These are phyloP conservation scores for Bufo gargarizans DNA, from an alignment of 2,113 vertebrate genomes.

Conservation along the genomic window DNA sequence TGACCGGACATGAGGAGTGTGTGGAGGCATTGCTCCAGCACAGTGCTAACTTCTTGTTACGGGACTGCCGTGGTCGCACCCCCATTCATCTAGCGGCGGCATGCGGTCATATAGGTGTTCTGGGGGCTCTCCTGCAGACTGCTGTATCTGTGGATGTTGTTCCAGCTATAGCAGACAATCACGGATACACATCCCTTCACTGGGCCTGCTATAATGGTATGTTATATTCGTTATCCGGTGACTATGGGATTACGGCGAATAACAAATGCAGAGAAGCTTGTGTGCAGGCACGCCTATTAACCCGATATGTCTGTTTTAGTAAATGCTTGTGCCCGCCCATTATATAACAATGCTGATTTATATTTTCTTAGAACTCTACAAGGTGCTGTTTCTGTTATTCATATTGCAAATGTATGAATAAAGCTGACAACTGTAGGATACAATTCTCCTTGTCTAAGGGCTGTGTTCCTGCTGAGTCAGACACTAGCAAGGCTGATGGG, in stretches of 20 bases:
- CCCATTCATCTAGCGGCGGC: slow-evolving; percentile 94
- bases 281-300: background rate
- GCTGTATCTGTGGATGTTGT: slow-evolving; percentile 80
- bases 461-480: too few relatives aligned
- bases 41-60: slow-evolving; percentile 84
- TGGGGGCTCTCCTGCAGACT: slow-evolving; percentile 92
- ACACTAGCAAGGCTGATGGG: too few relatives aligned
- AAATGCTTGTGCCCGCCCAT: too few relatives aligned
- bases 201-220: slow-evolving; percentile 99
- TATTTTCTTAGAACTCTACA: too few relatives aligned
- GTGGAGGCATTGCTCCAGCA: slow-evolving; percentile 96
- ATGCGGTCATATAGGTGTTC: slow-evolving; percentile 90
- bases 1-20: slow-evolving; percentile 94
- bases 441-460: too few relatives aligned
- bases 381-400: too few relatives aligned
- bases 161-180: slow-evolving; percentile 87
- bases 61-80: slow-evolving; percentile 89
- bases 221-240: background rate
- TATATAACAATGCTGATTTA: too few relatives aligned
- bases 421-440: too few relatives aligned
- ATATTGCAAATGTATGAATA: too few relatives aligned
- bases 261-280: background rate
- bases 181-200: slow-evolving; percentile 95
- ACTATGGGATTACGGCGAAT: background rate
- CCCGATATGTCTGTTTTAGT: background rate